A percentile compares a stretch with the other conserved stretches of the same genome.
Conservation (phyloP, 2,797 vertebrate genomes). For the Lophotriccus pileatus region DNA sequence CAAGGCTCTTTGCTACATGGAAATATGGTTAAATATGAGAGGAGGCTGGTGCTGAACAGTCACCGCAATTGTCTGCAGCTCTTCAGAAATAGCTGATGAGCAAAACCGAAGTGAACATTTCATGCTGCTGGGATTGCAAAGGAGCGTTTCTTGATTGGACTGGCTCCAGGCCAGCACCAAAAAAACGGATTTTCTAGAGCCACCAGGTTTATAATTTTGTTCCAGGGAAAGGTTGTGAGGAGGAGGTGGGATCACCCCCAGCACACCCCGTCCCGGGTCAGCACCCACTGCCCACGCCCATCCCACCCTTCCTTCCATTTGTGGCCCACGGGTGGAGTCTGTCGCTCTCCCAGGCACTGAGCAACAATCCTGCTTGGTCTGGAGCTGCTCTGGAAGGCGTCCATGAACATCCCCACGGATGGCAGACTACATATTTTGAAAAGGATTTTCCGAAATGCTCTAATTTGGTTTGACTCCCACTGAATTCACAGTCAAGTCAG, state of each 20-base stretch:
- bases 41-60: neutral
- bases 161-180: neutral
- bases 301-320: neutral
- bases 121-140: neutral
- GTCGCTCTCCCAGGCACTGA: neutral
- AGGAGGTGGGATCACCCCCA: neutral
- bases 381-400: neutral
- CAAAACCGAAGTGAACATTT: conserved; percentile 16
- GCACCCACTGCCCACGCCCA: neutral
- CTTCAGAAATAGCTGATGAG: conserved; percentile 6
- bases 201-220: neutral
- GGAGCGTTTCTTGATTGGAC: neutral
- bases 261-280: rapidly evolving
- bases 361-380: neutral
- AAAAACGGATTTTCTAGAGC: neutral
- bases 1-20: neutral
- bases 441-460: neutral
- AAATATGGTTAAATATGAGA: neutral
- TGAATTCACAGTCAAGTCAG: conserved; percentile 12
- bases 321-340: neutral
- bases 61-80: neutral
- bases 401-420: neutral
- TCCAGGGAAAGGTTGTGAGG: neutral
- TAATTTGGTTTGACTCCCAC: conserved; percentile 24
- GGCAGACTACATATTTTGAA: neutral